Base-by-base conservation (phyloP, 2,797 vertebrate species). In the Geotria australis region DNA sequence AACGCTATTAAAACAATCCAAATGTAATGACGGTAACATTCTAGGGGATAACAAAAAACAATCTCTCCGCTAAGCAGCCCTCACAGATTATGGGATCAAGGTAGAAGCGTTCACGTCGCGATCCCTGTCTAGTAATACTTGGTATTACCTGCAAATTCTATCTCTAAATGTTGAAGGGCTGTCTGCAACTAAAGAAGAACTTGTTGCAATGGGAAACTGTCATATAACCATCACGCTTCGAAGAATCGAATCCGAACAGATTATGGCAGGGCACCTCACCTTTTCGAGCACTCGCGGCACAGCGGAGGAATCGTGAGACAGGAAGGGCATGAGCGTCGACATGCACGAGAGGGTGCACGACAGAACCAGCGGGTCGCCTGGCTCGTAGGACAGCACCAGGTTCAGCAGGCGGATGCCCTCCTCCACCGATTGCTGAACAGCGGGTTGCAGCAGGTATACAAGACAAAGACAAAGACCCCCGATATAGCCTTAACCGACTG, bases 321-420 rank as follows among this genome's bases (percentile, higher is more conserved):
- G 72, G 63, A 95, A 93, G 0, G 85, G 84, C 64, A 94, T 86
- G 53, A 95, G 79, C 48, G 78, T 74, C 2, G 85, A 96, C 57
- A 96, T 68, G 58, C 80, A 83, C 64, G 82, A 85, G 63, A 98
- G 85, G 64, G 89, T 72, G 58, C 84, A 89, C 61, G 88, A 95
- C 60, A 89, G 62, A 68, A 98, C 79, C 63, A 91, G 80, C 2
- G 89, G 85, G 65, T 98, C 88, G 66, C 77, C 77, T 60, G 80
- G 86, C 58, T 86, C 73, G 61, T 81, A 95, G 71, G 67, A 79
- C 63, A 95, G 70, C 56, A 88, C 74, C 9, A 73, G 73, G 66
- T 83, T 79, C 61, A 96, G 72, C 24, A 98, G 72, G 67, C 84
- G 79, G 67, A 83, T 73, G 62, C 88, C 81, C 62, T 79, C 77